Conservation (phyloP, 2,113 vertebrate genomes). For the Notarius lentiginosus region DNA sequence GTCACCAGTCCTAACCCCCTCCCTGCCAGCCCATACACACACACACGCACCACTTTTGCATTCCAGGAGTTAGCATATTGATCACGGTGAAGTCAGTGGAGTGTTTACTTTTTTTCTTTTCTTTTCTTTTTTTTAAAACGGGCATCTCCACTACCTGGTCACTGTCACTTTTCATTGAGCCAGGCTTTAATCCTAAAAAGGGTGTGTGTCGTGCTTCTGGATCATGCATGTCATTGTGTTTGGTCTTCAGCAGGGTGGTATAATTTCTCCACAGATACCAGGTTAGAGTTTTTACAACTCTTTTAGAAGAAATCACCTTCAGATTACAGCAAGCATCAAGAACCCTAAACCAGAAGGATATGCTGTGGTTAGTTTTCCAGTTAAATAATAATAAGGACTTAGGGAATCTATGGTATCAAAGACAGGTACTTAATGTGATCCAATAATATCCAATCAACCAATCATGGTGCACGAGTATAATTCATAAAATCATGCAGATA, state of each 20-base stretch:
- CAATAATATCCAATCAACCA: background rate
- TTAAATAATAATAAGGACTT: background rate
- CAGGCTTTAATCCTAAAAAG: slow-evolving; percentile 56
- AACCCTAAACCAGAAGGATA: background rate
- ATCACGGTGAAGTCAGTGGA: slow-evolving; percentile 71
- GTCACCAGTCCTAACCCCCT: slow-evolving; percentile 68
- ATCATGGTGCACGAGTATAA: background rate
- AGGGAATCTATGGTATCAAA: background rate
- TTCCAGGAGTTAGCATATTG: slow-evolving; percentile 81
- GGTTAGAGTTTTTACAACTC: background rate
- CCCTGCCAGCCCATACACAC: background rate
- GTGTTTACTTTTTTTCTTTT: slow-evolving; percentile 66
- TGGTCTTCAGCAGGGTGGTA: background rate
- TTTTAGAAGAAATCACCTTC: background rate
- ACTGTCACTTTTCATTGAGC: slow-evolving; percentile 66
- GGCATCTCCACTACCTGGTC: slow-evolving; percentile 62
- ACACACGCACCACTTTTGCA: slow-evolving; percentile 66
- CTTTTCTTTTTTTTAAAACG: slow-evolving; percentile 38
- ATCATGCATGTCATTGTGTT: background rate
- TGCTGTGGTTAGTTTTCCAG: background rate
- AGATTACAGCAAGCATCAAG: background rate
- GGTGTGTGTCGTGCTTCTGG: slow-evolving; percentile 21
- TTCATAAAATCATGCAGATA: background rate
- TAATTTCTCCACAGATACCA: background rate
- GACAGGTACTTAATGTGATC: background rate